These are phyloP conservation scores for Trachops cirrhosus DNA, from an alignment of 2,797 vertebrate genomes.

Conservation along the genomic window DNA sequence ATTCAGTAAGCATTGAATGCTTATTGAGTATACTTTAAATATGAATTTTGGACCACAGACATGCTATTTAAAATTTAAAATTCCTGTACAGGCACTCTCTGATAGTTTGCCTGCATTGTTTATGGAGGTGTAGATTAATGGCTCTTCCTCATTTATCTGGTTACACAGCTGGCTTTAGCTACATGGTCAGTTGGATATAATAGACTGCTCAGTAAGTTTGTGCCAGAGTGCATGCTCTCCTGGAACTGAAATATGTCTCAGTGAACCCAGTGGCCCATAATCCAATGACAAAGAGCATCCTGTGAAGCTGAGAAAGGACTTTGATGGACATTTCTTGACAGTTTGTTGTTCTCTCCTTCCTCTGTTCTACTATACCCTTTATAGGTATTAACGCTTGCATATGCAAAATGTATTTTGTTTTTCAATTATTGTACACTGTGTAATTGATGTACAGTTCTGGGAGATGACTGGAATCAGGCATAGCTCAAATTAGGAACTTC, in stretches of 20 bases:
- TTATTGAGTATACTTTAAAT: neutral
- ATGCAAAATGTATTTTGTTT: neutral
- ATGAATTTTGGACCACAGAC: neutral
- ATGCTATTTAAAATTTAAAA: neutral
- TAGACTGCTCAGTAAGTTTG: neutral
- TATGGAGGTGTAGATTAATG: neutral
- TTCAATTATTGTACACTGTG: neutral
- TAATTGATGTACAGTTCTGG: neutral
- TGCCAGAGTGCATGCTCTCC: rapidly evolving
- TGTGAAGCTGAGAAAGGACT: neutral
- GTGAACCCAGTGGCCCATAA: neutral
- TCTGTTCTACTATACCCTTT: neutral
- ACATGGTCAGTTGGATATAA: neutral
- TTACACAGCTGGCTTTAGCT: neutral
- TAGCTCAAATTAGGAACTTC: neutral
- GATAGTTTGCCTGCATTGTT: neutral
- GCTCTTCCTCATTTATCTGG: neutral
- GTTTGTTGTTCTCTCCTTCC: neutral
- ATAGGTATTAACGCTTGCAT: neutral
- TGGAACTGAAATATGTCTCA: neutral
- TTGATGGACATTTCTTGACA: neutral
- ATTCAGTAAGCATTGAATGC: neutral
- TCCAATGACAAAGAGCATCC: neutral
- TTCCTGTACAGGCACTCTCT: neutral
- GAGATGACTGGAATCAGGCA: neutral